Evolutionary conservation across 2,797 vertebrate species (phyloP), one percentile per base, ranked within the genome.

Genomic region (Sebastes iracundus): DNA sequence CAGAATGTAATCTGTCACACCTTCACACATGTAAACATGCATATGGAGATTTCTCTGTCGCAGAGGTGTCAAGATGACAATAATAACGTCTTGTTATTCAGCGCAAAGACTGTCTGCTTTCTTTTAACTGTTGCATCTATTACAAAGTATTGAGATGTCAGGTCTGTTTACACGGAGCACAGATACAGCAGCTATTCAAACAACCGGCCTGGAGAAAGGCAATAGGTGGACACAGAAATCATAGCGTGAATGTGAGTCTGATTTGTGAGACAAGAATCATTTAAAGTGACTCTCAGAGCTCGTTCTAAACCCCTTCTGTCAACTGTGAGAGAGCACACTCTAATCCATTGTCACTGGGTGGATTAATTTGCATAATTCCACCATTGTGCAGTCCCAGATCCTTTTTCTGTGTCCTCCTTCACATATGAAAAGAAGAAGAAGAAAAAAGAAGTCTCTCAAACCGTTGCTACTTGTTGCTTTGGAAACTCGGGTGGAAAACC

Each of bases 351-450:
- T 95, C 93, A 91, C 84, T 88, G 89, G 86, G 81, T 82, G 89
- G 93, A 93, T 93, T 94, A 38, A 92, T 95, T 95, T 95, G 88
- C 93, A 94, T 96, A 96, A 95, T 92, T 95, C 91, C 87, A 75
- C 90, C 77, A 89, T 92, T 94, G 91, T 94, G 88, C 75, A 75
- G 77, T 82, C 76, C 86, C 82, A 87, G 84, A 91, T 94, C 87
- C 91, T 85, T 91, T 49, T 83, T 79, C 84, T 68, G 84, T 82
- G 82, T 90, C 87, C 80, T 88, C 74, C 85, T 84, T 89, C 82
- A 79, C 74, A 53, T 22, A 8, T 46, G 70, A 76, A 79, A 81
- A 74, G 62, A 42, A 61, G 33, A 62, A 28, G 7, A 38, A 30
- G 6, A 27, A 28, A 55, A 67, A 46, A 38, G 20, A 53, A 46